phyloP scores from a whole-genome alignment of 35 echinoderm and acorn worm genomes.

The Stichopus chloronotus region DNA sequence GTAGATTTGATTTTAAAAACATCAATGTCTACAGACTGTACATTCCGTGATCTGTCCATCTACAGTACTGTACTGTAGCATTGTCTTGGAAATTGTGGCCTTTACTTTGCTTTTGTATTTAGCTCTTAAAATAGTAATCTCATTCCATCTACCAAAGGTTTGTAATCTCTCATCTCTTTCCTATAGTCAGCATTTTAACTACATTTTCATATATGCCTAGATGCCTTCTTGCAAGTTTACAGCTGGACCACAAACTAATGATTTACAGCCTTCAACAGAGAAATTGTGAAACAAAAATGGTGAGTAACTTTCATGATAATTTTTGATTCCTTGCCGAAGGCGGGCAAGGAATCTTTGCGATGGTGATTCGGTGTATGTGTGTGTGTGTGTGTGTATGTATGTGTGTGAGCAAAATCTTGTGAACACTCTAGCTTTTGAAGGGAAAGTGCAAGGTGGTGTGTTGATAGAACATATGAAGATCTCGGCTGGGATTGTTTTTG shows the following conservation, averaged over 20 bases:
- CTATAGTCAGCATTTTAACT: background rate
- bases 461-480: too few species aligned
- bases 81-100: background rate
- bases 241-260: background rate
- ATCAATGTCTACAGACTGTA: background rate
- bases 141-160: too few species aligned
- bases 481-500: too few species aligned
- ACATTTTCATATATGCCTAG: background rate
- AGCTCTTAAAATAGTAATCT: too few species aligned
- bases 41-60: background rate
- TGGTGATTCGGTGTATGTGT: too few species aligned
- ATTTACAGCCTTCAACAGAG: background rate
- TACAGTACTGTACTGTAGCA: background rate
- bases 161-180: too few species aligned
- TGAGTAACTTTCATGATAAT: background rate
- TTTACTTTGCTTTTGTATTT: background rate
- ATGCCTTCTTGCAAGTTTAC: constrained; percentile 28
- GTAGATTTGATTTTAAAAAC: background rate
- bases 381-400: too few species aligned
- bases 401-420: too few species aligned
- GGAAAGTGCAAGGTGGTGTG: too few species aligned
- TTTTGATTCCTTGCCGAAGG: too few species aligned
- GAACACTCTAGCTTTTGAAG: too few species aligned
- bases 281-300: background rate
- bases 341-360: too few species aligned